These are phyloP conservation scores for Pomacea maculata DNA, from an alignment of 1,140 invertebrate species.

Conservation along the genomic window DNA sequence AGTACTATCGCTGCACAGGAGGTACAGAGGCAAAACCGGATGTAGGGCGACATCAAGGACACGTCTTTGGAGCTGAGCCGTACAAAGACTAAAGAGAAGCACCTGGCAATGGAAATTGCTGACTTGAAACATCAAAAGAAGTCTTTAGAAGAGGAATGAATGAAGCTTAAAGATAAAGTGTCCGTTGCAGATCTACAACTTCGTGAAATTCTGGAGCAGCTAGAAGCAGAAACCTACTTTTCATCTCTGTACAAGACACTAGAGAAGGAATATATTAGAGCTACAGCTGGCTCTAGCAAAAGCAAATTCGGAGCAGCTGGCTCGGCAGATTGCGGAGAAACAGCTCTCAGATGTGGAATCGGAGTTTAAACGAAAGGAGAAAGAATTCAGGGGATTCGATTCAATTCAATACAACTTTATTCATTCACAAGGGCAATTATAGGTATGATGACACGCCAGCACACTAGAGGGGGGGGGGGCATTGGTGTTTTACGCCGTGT, in stretches of 20 bases:
- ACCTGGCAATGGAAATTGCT: conserved; percentile 75
- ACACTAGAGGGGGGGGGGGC: too few relatives aligned
- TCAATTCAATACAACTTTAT: too few relatives aligned
- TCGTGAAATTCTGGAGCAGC: conserved; percentile 91
- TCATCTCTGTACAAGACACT: conserved; percentile 93
- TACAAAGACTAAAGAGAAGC: conserved; percentile 79
- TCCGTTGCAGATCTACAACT: conserved; percentile 80
- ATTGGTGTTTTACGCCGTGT: too few relatives aligned
- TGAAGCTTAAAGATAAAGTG: conserved; percentile 76
- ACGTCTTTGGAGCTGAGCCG: conserved; percentile 78
- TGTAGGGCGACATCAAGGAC: conserved; percentile 78
- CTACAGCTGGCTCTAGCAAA: conserved; percentile 86
- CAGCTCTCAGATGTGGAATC: conserved; percentile 89
- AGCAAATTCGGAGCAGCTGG: conserved; percentile 90
- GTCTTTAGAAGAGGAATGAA: conserved; percentile 81
- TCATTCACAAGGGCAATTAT: too few relatives aligned
- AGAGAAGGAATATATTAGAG: conserved; percentile 86
- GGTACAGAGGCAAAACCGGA: conserved; percentile 78
- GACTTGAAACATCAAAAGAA: conserved; percentile 78
- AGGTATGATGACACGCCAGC: too few relatives aligned
- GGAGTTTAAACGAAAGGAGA: conserved; percentile 89
- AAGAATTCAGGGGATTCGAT: conserved; percentile 92
- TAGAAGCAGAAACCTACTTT: conserved; percentile 93
- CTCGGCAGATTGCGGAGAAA: conserved; percentile 91
- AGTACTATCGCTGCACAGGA: conserved; percentile 87